Evolutionary conservation across 2,888 invertebrate species (phyloP), one percentile per base, ranked within the genome.

Genomic region (Pimpla rufipes): DNA sequence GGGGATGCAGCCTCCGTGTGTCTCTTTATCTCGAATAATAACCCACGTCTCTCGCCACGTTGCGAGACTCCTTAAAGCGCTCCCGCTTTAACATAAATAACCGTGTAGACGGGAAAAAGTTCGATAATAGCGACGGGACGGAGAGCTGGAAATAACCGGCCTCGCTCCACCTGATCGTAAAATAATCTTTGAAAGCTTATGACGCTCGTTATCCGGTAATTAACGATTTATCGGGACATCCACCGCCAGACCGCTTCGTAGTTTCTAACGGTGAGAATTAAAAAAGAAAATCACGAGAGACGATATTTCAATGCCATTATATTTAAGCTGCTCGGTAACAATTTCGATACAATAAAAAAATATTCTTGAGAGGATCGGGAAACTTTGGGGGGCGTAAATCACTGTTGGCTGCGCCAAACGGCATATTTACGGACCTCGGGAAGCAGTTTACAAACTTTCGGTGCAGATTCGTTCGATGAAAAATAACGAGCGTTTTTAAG

Each of bases 101-200:
- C 67, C 81, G 64, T n/a, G 40, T 0, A 29, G 40, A 42, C 23
- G 57, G 18, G 21, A 59, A 59, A 52, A 47, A 47, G 66, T 64
- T 83, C 80, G 73, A 83, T 80, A 68, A 59, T 68, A 73, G 77
- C 59, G 77, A 62, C 55, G 73, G 45, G 79, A 42, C 62, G 71
- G 18, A 52, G 37, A 62, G 62, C 66, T 79, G 16, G 37, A 80
- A 83, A 83, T 83, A 83, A 68, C 45, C 68, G 73, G 80, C 83
- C 77, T 80, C 68, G 80, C 77, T 55, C 35, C 73, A 40, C 50
- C 67, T 16, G 40, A 68, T 77, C 45, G 73, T 47, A 73, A 73
- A 77, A 77, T 77, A 68, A 73, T 80, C 64, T 18, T 74, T 37
- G 67, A 23, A 59, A 67, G 45, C 45, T 64, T 67, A n/a, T 21